A percentile compares a stretch with the other conserved stretches of the same genome.
phyloP scores from a whole-genome alignment of 1,140 invertebrate genomes.

The Pogonus chalceus region DNA sequence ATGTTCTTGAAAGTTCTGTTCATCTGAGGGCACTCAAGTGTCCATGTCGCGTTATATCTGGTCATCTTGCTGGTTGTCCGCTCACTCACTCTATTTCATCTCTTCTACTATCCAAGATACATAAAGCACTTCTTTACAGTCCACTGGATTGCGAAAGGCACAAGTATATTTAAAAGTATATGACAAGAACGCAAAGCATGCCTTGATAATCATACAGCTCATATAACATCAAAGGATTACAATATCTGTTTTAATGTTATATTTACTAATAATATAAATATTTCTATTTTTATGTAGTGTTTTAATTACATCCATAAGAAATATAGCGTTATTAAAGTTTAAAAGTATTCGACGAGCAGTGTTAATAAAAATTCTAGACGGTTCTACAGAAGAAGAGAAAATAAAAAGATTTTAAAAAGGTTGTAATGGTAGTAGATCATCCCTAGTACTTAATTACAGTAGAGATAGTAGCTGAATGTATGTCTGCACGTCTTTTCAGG shows the following conservation, averaged over 20 bases:
- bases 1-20: not conserved
- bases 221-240: slow-evolving; percentile 4
- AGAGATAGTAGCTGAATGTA: not conserved
- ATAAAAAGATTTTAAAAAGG: too few relatives aligned
- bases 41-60: not conserved
- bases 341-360: not conserved
- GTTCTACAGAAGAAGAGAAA: not conserved
- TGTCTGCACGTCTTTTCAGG: not conserved
- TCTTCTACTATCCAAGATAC: not conserved
- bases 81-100: not conserved
- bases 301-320: too few relatives aligned
- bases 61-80: not conserved
- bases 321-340: not conserved
- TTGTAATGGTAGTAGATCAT: not conserved
- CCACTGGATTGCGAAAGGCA: not conserved
- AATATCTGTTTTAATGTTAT: too few relatives aligned
- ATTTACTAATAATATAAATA: too few relatives aligned
- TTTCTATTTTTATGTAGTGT: too few relatives aligned
- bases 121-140: slow-evolving; percentile 8
- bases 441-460: not conserved
- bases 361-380: not conserved
- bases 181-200: not conserved
- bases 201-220: not conserved
- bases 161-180: slow-evolving; percentile 9
- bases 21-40: not conserved